Conservation (phyloP, 64 coral and sea anemone species). For the Stylophora pistillata region DNA sequence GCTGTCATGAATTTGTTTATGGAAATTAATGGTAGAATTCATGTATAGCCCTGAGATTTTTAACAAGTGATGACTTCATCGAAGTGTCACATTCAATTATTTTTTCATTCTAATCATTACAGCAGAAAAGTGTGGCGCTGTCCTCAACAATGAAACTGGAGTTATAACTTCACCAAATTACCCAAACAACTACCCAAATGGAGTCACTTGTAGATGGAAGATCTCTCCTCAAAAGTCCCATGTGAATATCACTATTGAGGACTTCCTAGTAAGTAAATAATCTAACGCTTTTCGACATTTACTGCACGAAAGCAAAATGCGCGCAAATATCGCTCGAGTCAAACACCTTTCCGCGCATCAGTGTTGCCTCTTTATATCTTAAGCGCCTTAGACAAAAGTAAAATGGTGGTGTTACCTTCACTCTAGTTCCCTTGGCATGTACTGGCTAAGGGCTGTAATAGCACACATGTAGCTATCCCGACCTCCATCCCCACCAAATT, state of each 20-base stretch:
- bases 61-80: background rate
- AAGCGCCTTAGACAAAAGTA: no score
- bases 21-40: background rate
- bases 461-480: no score
- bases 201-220: slow-evolving; percentile 72
- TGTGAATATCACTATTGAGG: slow-evolving; percentile 56
- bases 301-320: no score
- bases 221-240: slow-evolving; percentile 53
- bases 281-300: background rate
- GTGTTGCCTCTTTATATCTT: no score
- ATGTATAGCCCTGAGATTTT: background rate
- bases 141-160: slow-evolving; percentile 61
- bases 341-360: no score
- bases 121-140: slow-evolving; percentile 64
- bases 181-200: slow-evolving; percentile 73
- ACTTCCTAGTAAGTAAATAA: background rate
- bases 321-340: no score
- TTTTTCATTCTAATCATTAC: slow-evolving; percentile 5
- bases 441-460: no score
- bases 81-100: background rate
- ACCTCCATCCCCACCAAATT: no score
- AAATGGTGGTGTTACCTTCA: no score
- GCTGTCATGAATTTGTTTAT: no score
- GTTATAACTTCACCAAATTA: slow-evolving; percentile 86
- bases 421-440: no score